Percentiles rank a stretch among this genome's conserved stretches.
These are phyloP conservation scores for Eretmocerus hayati DNA, from an alignment of 2,888 invertebrate species.

Conservation along the genomic window DNA sequence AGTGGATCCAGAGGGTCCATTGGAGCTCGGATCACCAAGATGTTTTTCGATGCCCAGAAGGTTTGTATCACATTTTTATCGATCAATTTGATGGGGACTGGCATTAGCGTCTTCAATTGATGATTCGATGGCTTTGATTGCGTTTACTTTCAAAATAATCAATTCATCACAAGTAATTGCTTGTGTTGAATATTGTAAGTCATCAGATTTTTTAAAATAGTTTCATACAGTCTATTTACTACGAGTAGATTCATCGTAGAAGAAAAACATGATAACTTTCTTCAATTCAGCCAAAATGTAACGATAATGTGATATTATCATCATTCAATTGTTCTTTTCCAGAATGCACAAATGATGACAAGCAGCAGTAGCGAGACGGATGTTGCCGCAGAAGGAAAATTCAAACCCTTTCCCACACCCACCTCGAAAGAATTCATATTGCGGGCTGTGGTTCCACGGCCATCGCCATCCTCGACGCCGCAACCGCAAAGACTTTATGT, in stretches of 20 bases:
- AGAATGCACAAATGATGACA: slow-evolving; percentile 50
- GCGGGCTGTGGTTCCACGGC: slow-evolving; percentile 54
- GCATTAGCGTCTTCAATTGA: too few species aligned
- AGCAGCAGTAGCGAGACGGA: slow-evolving; percentile 38
- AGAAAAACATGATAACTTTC: too few species aligned
- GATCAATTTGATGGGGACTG: not conserved
- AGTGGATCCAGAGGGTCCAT: slow-evolving; percentile 53
- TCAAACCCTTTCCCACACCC: slow-evolving; percentile 51
- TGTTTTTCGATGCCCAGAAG: slow-evolving; percentile 57
- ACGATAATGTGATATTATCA: too few species aligned
- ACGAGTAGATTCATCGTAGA: too few species aligned
- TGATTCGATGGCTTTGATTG: too few species aligned
- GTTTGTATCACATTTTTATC: slow-evolving; percentile 31
- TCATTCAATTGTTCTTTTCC: slow-evolving; percentile 23
- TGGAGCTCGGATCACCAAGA: slow-evolving; percentile 51
- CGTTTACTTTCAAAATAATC: too few species aligned
- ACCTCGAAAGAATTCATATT: slow-evolving; percentile 61
- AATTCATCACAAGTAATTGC: too few species aligned
- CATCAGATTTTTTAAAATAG: too few species aligned
- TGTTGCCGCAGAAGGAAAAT: slow-evolving; percentile 32
- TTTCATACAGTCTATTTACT: too few species aligned
- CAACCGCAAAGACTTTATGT: slow-evolving; percentile 65
- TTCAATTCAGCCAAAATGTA: too few species aligned
- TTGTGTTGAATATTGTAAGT: too few species aligned
- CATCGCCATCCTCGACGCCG: slow-evolving; percentile 55